These are phyloP conservation scores for Drosophila varians DNA, from an alignment of 1,140 invertebrate genomes.

Conservation along the genomic window DNA sequence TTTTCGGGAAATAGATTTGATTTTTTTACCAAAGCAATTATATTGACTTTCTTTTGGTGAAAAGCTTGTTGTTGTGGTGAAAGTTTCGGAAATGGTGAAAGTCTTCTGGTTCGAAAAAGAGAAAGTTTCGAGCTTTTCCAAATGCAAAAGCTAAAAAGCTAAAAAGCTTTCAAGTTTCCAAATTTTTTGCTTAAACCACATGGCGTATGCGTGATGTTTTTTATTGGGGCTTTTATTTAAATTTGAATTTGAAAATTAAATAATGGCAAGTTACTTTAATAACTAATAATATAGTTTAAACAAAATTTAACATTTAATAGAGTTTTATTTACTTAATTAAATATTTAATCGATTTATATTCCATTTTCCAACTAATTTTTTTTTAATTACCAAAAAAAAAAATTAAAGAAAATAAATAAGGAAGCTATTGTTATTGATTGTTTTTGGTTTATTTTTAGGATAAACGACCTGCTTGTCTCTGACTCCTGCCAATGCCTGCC, in stretches of 20 bases:
- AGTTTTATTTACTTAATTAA: too few species aligned
- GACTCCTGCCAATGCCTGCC: background rate
- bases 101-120: background rate
- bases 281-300: too few species aligned
- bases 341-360: background rate
- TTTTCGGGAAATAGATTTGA: background rate
- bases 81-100: background rate
- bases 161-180: background rate
- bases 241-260: background rate
- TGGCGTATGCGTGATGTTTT: background rate
- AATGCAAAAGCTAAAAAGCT: background rate
- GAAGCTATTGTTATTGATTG: slow-evolving; percentile 59
- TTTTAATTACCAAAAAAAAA: background rate
- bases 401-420: background rate
- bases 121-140: background rate
- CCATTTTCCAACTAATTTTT: background rate
- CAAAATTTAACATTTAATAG: too few species aligned
- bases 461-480: background rate
- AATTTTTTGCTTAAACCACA: background rate
- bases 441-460: slow-evolving; percentile 54
- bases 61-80: background rate
- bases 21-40: background rate
- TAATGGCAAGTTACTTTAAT: too few species aligned
- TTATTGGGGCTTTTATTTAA: background rate
- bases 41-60: too few species aligned